A percentile compares a stretch with the other conserved stretches of the same genome.
Evolutionary conservation across 2,888 invertebrate species (phyloP).

Genomic region (Plebejus melissa): DNA sequence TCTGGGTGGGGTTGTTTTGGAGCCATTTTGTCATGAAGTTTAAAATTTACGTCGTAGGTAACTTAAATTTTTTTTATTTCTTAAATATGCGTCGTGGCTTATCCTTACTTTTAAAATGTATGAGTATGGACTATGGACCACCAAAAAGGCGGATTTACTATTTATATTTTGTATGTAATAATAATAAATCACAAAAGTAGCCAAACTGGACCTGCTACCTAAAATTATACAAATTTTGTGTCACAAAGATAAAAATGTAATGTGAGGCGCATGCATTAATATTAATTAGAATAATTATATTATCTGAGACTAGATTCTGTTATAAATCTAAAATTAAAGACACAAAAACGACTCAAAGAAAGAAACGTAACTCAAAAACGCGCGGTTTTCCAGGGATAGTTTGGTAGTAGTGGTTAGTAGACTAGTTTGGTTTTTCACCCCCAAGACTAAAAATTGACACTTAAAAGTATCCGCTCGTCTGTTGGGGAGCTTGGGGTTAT

Average conservation of each 20-base stretch:
- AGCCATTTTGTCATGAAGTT: neutral
- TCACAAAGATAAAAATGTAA: neutral
- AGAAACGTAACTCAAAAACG: no score
- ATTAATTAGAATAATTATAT: neutral
- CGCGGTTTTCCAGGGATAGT: no score
- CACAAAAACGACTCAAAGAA: no score
- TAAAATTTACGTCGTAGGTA: no score
- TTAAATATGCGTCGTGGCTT: neutral
- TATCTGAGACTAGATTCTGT: neutral
- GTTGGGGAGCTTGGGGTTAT: no score
- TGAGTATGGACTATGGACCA: neutral
- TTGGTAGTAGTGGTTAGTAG: no score
- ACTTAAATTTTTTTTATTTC: neutral
- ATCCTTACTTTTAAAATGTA: neutral
- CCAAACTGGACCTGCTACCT: neutral
- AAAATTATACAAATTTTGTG: neutral
- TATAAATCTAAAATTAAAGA: no score
- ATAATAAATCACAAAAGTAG: conserved; percentile 4
- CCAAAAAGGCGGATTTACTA: neutral
- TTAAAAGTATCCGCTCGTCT: no score
- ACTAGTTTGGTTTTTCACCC: no score
- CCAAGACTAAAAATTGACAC: no score
- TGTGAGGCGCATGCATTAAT: neutral
- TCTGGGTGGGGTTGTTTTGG: neutral
- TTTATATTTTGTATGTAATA: neutral